Percentiles rank a stretch among this genome's conserved stretches.
Evolutionary conservation across 2,113 vertebrate species (phyloP).

Genomic region (Pollachius pollachius): DNA sequence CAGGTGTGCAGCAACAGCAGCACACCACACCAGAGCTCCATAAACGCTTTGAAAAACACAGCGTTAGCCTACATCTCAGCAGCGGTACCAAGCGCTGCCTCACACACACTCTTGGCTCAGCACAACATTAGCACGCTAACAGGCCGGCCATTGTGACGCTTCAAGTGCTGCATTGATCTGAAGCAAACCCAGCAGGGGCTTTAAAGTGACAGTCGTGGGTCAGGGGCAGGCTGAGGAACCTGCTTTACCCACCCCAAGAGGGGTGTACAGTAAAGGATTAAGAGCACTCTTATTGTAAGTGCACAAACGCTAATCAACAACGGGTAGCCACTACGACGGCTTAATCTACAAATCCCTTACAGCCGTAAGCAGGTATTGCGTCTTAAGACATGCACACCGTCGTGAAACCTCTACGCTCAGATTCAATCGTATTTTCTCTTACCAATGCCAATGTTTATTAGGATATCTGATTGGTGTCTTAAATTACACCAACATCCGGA

Average conservation of each 20-base stretch:
- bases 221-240: constrained; percentile 26
- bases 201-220: constrained; percentile 14
- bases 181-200: neutral
- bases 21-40: constrained; percentile 6
- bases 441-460: too few species aligned
- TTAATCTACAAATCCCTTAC: constrained; percentile 3
- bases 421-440: too few species aligned
- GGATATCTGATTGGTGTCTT: too few species aligned
- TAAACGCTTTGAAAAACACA: constrained; percentile 13
- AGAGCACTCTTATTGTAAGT: constrained; percentile 19
- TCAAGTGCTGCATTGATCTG: neutral
- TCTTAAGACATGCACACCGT: too few species aligned
- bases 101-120: constrained; percentile 36
- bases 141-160: constrained; percentile 3
- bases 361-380: too few species aligned
- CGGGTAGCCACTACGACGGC: neutral
- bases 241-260: constrained; percentile 27
- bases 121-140: neutral
- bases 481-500: too few species aligned
- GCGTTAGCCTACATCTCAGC: constrained; percentile 32
- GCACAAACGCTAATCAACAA: too few species aligned
- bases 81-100: constrained; percentile 12
- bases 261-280: constrained; percentile 33
- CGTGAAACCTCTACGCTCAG: too few species aligned
- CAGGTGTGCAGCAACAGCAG: constrained; percentile 25